Evolutionary conservation across 2,797 vertebrate species (phyloP).

Genomic region (Poeciliopsis infans): DNA sequence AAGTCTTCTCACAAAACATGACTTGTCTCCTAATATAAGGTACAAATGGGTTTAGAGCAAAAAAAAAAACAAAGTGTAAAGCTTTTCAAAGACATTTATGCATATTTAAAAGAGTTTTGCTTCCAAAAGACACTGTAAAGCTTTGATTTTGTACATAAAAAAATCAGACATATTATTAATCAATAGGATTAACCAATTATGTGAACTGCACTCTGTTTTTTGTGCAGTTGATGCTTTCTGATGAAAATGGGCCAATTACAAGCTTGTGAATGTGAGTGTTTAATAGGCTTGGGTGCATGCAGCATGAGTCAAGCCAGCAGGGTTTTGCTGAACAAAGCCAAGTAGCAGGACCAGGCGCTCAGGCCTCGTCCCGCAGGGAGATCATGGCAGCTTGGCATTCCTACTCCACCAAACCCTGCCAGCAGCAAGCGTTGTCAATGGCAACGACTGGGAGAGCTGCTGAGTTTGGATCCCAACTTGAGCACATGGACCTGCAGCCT

Average conservation of each 20-base stretch:
- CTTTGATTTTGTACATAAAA: neutral
- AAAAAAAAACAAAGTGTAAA: neutral
- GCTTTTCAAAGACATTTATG: neutral
- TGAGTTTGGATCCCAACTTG: conserved; percentile 61
- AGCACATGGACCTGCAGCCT: conserved; percentile 52
- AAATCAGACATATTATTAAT: neutral
- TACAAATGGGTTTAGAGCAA: neutral
- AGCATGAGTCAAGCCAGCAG: conserved; percentile 29
- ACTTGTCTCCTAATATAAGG: neutral
- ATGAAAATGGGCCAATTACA: conserved; percentile 3
- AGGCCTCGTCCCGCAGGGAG: conserved; percentile 51
- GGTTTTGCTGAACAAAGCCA: conserved; percentile 46
- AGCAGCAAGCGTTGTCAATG: conserved; percentile 60
- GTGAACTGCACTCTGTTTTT: neutral
- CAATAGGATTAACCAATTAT: neutral
- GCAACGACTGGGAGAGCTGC: conserved; percentile 68
- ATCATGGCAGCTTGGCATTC: conserved; percentile 53
- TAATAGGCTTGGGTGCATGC: conserved; percentile 5
- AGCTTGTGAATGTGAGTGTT: conserved; percentile 4
- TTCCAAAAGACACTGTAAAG: neutral
- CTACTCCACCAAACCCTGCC: conserved; percentile 43
- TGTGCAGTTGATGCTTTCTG: neutral
- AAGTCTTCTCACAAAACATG: neutral
- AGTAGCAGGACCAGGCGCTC: conserved; percentile 47
- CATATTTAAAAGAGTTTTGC: neutral